phyloP scores from a whole-genome alignment of 2,797 vertebrate genomes.

The Cichlasoma orientale region DNA sequence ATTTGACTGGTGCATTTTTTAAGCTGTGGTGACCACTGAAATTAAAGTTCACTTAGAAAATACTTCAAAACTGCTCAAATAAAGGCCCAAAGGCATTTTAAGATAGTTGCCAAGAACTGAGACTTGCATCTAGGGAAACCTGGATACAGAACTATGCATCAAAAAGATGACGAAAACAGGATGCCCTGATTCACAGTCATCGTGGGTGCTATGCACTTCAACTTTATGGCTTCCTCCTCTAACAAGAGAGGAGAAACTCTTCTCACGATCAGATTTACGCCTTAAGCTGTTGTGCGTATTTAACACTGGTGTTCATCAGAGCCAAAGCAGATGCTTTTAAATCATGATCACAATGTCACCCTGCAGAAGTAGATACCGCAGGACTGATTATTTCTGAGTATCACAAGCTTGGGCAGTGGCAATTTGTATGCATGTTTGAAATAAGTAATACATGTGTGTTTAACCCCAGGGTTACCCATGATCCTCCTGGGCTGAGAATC shows the following conservation, averaged over 20 bases:
- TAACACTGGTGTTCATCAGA: background rate
- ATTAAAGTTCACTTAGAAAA: background rate
- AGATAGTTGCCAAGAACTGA: background rate
- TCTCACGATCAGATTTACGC: background rate
- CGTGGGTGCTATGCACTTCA: background rate
- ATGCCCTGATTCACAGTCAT: background rate
- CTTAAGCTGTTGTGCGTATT: background rate
- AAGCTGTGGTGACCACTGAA: background rate
- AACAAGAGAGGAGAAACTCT: background rate
- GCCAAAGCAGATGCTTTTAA: background rate
- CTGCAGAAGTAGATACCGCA: background rate
- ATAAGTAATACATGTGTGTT: conserved; percentile 22
- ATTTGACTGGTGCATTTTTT: background rate
- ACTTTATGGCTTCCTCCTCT: background rate
- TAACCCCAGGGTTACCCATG: conserved; percentile 44
- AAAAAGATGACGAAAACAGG: background rate
- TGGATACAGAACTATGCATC: background rate
- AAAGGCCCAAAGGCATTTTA: background rate
- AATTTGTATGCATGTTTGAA: conserved; percentile 25
- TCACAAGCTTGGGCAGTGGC: background rate
- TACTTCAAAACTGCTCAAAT: background rate
- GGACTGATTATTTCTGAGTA: background rate
- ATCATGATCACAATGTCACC: background rate
- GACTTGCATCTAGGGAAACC: background rate
- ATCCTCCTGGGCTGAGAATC: conserved; percentile 42